A percentile compares a stretch with the other conserved stretches of the same genome.
These are phyloP conservation scores for Cladopsammia gracilis DNA, from an alignment of 64 coral and sea anemone species.

Conservation along the genomic window DNA sequence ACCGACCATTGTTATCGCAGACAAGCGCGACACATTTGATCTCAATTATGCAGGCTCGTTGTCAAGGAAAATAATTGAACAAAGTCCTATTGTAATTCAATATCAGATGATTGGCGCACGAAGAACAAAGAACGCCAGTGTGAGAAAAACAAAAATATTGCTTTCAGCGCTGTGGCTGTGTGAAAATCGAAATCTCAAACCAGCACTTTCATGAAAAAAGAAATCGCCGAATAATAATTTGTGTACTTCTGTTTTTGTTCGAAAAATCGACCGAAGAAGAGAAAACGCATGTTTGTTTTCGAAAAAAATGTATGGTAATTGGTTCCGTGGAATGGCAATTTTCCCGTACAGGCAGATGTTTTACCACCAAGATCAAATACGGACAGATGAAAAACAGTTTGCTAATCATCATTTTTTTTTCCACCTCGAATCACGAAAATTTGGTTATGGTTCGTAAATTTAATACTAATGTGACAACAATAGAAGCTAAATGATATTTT, in stretches of 20 bases:
- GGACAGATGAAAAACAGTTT: constrained; percentile 29
- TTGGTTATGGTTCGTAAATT: constrained; percentile 49
- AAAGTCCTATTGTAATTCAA: constrained; percentile 74
- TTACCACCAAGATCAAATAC: constrained; percentile 19
- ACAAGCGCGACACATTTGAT: constrained; percentile 68
- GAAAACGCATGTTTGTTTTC: not conserved
- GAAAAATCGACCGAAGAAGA: not conserved
- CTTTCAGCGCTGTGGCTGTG: not conserved
- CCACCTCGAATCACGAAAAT: constrained; percentile 24
- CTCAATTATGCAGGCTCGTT: constrained; percentile 50
- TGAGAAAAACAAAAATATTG: constrained; percentile 1
- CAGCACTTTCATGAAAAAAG: not conserved
- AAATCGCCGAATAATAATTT: not conserved
- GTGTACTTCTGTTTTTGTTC: not conserved
- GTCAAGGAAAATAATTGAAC: constrained; percentile 70
- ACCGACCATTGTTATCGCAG: constrained; percentile 71
- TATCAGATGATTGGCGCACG: constrained; percentile 38
- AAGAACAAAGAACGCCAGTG: constrained; percentile 33
- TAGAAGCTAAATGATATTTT: not conserved
- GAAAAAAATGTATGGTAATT: constrained; percentile 2
- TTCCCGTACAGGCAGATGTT: constrained; percentile 31
- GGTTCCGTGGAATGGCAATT: not conserved
- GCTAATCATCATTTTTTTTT: constrained; percentile 25
- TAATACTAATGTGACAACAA: not conserved
- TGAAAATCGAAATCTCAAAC: constrained; percentile 8